Base-by-base conservation (phyloP, 2,797 vertebrate genomes). In the Cottoperca gobio region DNA sequence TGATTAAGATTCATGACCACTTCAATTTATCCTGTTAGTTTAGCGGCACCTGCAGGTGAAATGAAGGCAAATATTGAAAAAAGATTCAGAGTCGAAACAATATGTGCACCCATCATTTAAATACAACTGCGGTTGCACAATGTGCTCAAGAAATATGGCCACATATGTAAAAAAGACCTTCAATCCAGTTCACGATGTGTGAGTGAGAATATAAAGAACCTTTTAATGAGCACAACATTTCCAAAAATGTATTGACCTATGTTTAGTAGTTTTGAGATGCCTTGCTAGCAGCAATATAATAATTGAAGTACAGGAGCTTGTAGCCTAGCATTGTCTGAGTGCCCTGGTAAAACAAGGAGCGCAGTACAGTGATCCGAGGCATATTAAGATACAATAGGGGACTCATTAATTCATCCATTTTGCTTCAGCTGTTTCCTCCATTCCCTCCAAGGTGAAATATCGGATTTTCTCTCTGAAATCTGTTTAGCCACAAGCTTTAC, bases 391-490 rank as follows among this genome's bases (percentile, higher is more conserved):
- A 86, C 76, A 89, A 76, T 83, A 64, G 52, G 86, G 86, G 85
- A 84, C 63, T 89, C 71, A 89, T 90, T 92, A 83, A 72, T 73
- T 24, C 70, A 84, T 86, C 68, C 74, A 90, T 86, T 91, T 87
- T 69, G 48, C 73, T 83, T 88, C 59, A 73, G 70, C 78, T 84
- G 62, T 85, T 89, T 86, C 71, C 76, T 75, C 48, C 54, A 65
- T 75, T 88, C 66, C 77, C 73, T 84, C 75, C 5, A 39, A 86
- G 87, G 87, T 88, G 83, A 89, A 89, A 84, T 82, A 91, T 87
- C 86, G 80, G 68, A 91, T 92, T 89, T 83, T 68, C 78, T 81
- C 77, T 87, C 75, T 45, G 82, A 89, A 91, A 90, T 90, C 63
- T 86, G 76, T 90, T 90, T 87, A 85, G 85, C 86, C 43, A 14